A percentile compares a stretch with the other conserved stretches of the same genome.
Conservation (phyloP, 2,797 vertebrate species). For the Oryzias sinensis region DNA sequence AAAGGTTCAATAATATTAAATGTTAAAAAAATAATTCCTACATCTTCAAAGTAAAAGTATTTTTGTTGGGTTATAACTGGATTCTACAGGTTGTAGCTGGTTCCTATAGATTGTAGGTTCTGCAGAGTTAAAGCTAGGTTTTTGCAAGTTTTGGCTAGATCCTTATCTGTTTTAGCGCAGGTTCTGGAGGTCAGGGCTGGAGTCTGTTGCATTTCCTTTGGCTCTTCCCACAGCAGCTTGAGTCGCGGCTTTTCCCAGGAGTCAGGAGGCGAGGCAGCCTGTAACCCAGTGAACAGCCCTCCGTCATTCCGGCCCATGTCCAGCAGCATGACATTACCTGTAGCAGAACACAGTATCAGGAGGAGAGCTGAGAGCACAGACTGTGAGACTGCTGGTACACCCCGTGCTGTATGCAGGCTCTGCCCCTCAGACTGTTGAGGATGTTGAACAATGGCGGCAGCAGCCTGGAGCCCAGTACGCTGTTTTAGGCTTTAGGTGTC, state of each 20-base stretch:
- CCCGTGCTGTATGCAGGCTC: conserved; percentile 85
- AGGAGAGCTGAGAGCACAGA: no score
- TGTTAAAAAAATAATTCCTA: no score
- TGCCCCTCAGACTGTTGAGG: conserved; percentile 77
- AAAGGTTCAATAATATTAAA: no score
- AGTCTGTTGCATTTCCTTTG: conserved; percentile 62
- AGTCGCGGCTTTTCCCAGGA: conserved; percentile 81
- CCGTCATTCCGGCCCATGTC: conserved; percentile 88
- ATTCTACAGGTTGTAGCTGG: no score
- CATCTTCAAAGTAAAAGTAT: no score
- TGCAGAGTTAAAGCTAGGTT: no score
- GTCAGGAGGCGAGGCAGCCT: conserved; percentile 75
- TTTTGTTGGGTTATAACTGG: no score
- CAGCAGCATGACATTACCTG: conserved; percentile 86
- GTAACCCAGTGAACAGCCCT: conserved; percentile 83
- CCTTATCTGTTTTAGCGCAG: no score
- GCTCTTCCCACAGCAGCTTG: conserved; percentile 86
- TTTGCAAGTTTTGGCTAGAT: no score
- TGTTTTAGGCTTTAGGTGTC: conserved; percentile 86
- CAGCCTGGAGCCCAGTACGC: conserved; percentile 87
- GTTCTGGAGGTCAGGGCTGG: conserved; percentile 25
- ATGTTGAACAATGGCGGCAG: conserved; percentile 82
- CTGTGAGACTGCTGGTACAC: not conserved
- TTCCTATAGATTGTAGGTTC: no score
- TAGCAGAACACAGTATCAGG: not conserved